Conservation (phyloP, 2,888 invertebrate genomes). For the Acrobasis repandana region DNA sequence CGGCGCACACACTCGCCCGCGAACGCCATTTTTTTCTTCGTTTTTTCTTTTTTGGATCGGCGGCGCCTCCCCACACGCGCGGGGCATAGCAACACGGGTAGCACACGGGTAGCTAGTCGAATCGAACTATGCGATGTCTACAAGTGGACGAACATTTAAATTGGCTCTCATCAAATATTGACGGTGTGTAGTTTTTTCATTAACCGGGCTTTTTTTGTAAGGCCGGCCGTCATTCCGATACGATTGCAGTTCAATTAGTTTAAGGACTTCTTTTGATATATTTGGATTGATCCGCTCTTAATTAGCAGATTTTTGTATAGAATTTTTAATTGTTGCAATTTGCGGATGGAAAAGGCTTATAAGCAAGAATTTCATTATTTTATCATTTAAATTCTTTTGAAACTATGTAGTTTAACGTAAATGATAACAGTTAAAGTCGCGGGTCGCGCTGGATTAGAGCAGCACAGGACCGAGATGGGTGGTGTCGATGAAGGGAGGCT, state of each 20-base stretch:
- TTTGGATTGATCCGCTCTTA: constrained; percentile 26
- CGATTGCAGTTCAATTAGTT: constrained; percentile 62
- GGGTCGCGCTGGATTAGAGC: not conserved
- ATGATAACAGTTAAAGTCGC: not conserved
- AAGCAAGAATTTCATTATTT: too few relatives aligned
- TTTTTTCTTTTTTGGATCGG: constrained; percentile 71
- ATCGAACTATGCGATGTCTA: constrained; percentile 81
- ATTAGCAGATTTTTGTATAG: constrained; percentile 25
- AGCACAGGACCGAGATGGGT: not conserved
- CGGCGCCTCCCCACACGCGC: constrained; percentile 57
- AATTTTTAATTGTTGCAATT: not conserved
- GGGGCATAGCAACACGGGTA: constrained; percentile 43
- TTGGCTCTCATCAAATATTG: constrained; percentile 83
- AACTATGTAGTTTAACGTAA: too few relatives aligned
- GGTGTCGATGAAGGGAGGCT: not conserved
- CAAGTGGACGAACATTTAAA: constrained; percentile 82
- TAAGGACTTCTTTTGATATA: constrained; percentile 57
- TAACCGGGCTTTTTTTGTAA: constrained; percentile 74
- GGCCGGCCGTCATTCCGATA: constrained; percentile 47
- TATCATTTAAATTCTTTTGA: not conserved
- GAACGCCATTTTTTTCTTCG: constrained; percentile 75
- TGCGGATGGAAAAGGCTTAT: not conserved
- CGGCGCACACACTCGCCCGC: constrained; percentile 68
- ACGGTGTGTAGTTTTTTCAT: constrained; percentile 81
- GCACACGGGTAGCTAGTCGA: constrained; percentile 47